Conservation (phyloP, 2,797 vertebrate species). For the Myotis planiceps region DNA sequence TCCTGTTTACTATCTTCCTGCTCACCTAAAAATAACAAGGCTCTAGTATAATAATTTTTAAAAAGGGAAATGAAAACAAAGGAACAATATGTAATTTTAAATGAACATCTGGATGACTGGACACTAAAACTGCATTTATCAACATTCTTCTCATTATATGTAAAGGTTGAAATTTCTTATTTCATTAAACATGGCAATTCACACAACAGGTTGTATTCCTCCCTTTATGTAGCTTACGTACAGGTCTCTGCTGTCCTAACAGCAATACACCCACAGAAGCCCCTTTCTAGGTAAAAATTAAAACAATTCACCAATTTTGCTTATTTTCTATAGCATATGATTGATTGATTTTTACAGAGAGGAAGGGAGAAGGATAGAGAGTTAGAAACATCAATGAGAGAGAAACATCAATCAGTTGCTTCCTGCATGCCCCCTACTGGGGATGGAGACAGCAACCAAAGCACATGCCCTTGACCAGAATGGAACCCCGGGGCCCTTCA, state of each 20-base stretch:
- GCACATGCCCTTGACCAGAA: no score
- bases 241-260: not conserved
- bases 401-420: no score
- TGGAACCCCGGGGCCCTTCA: no score
- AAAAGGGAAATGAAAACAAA: not conserved
- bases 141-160: not conserved
- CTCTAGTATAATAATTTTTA: not conserved
- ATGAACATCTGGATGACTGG: not conserved
- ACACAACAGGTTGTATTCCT: not conserved
- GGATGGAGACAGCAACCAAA: no score
- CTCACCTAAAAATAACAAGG: not conserved
- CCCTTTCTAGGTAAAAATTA: not conserved
- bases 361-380: no score
- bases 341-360: no score
- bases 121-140: not conserved
- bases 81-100: not conserved
- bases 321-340: not conserved
- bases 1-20: not conserved
- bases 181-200: not conserved
- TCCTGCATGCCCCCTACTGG: no score
- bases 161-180: no score
- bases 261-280: not conserved
- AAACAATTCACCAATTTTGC: not conserved
- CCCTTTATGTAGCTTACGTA: fast-evolving
- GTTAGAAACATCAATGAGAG: no score